A percentile compares a stretch with the other conserved stretches of the same genome.
phyloP scores from a whole-genome alignment of 2,113 vertebrate genomes.

The Leptocoma aspasia region DNA sequence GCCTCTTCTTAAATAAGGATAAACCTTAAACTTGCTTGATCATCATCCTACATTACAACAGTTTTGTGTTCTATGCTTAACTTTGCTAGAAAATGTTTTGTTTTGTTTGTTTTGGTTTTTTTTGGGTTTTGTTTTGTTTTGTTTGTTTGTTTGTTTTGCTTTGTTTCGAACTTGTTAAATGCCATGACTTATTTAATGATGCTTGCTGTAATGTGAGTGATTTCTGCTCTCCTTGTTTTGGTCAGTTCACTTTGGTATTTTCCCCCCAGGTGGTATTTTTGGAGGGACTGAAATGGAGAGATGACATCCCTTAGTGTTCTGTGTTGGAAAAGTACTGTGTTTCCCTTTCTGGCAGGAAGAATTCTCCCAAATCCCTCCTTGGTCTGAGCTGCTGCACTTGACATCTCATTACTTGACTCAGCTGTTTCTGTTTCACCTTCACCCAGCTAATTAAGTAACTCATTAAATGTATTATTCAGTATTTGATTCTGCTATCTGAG shows the following conservation, averaged over 20 bases:
- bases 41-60: not conserved
- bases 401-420: conserved; percentile 73
- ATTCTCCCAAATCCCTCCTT: conserved; percentile 57
- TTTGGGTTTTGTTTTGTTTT: not conserved
- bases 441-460: conserved; percentile 76
- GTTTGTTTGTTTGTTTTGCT: not conserved
- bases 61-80: not conserved
- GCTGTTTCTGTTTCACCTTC: conserved; percentile 74
- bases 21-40: conserved; percentile 12
- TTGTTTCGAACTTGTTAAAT: conserved; percentile 6
- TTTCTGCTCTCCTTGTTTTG: conserved; percentile 41
- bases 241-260: not conserved
- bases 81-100: not conserved
- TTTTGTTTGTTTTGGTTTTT: not conserved
- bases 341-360: conserved; percentile 54
- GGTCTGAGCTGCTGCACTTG: conserved; percentile 47
- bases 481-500: conserved; percentile 49
- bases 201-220: not conserved
- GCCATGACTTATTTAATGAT: conserved; percentile 1
- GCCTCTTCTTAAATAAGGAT: not conserved
- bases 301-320: conserved; percentile 50
- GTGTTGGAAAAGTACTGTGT: conserved; percentile 51
- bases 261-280: not conserved
- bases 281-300: conserved; percentile 37
- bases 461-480: conserved; percentile 70